phyloP scores from a whole-genome alignment of 2,113 vertebrate species.

The Neopipo cinnamomea region DNA sequence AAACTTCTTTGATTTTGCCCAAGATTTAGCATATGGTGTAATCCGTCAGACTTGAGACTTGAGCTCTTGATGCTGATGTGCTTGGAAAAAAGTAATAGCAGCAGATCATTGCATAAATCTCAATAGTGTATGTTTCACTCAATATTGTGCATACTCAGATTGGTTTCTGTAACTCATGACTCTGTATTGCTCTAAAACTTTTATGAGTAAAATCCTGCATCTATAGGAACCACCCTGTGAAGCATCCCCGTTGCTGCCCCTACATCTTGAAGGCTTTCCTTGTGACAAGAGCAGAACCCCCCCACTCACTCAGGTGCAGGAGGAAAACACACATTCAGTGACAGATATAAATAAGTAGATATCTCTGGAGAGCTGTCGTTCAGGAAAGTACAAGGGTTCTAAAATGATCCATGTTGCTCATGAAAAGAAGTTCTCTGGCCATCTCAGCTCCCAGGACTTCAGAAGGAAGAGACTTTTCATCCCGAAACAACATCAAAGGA shows the following conservation, averaged over 20 bases:
- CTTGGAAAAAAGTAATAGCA: background rate
- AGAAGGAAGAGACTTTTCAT: background rate
- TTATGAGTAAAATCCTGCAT: background rate
- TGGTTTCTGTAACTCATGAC: background rate
- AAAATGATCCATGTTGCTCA: background rate
- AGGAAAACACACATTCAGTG: background rate
- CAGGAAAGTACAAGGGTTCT: background rate
- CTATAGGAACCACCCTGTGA: background rate
- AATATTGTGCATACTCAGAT: background rate
- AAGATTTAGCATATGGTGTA: background rate
- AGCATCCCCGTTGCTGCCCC: background rate
- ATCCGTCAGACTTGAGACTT: background rate
- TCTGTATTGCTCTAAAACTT: background rate
- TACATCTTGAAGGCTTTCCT: background rate
- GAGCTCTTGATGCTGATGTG: background rate
- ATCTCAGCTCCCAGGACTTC: background rate
- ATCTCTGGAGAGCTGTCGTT: background rate
- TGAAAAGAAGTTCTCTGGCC: background rate
- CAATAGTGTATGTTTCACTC: rapidly evolving
- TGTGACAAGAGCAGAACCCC: background rate
- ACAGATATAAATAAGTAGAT: background rate
- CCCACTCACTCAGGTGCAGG: background rate
- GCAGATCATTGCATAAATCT: background rate
- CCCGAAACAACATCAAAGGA: background rate
- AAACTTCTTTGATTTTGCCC: background rate